Percentiles rank a stretch among this genome's conserved stretches.
Evolutionary conservation across 2,888 invertebrate genomes (phyloP).

Genomic region (Ectobius pallidus): DNA sequence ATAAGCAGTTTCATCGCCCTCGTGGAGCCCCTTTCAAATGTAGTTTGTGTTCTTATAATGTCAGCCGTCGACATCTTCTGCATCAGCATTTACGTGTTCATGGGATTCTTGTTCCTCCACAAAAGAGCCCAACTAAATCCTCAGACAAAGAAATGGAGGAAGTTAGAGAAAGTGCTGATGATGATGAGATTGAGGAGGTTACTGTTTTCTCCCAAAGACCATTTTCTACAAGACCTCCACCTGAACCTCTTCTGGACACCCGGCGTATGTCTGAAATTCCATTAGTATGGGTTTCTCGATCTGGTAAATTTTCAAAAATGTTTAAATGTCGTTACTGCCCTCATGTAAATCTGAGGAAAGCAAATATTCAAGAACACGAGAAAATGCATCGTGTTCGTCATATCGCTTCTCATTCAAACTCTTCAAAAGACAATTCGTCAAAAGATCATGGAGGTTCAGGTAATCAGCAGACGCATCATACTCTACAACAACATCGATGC

Average conservation of each 20-base stretch:
- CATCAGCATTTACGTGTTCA: constrained; percentile 84
- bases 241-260: constrained; percentile 51
- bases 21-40: constrained; percentile 81
- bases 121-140: constrained; percentile 40
- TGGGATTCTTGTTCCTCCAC: constrained; percentile 57
- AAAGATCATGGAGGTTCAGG: constrained; percentile 1
- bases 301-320: constrained; percentile 78
- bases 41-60: constrained; percentile 80
- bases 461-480: constrained; percentile 7
- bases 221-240: neutral
- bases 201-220: neutral
- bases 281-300: constrained; percentile 76
- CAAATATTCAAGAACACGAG: constrained; percentile 83
- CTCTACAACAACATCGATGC: constrained; percentile 60
- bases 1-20: constrained; percentile 83
- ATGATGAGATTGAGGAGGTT: constrained; percentile 57
- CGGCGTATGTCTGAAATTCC: constrained; percentile 67
- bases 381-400: constrained; percentile 66
- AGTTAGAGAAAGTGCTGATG: constrained; percentile 53
- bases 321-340: constrained; percentile 85
- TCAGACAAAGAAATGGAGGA: constrained; percentile 18
- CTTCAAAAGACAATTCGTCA: constrained; percentile 8
- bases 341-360: constrained; percentile 79
- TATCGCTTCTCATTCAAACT: neutral
- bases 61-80: constrained; percentile 79